These are phyloP conservation scores for Axea sp. DNA, from an alignment of 2,888 invertebrate species.

Conservation along the genomic window DNA sequence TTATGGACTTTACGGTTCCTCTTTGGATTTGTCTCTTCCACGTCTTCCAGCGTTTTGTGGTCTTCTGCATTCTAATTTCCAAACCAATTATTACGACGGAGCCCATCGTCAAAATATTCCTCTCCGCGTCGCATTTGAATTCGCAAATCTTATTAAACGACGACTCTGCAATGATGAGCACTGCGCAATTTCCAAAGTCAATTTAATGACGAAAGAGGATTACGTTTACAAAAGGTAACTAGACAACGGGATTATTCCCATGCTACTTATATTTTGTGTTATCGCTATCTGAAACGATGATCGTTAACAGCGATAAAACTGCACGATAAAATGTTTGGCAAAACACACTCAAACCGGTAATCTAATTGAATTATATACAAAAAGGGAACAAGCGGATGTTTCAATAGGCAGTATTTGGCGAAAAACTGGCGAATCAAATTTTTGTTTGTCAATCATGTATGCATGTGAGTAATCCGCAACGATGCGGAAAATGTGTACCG, in stretches of 20 bases:
- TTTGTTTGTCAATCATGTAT: not conserved
- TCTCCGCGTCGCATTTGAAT: constrained; percentile 4
- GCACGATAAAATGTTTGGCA: too few species aligned
- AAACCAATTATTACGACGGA: constrained; percentile 32
- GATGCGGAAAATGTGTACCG: constrained; percentile 11
- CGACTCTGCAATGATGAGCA: constrained; percentile 11
- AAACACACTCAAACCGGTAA: too few species aligned
- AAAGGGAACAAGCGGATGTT: too few species aligned
- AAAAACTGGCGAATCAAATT: not conserved
- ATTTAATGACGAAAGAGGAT: constrained; percentile 13
- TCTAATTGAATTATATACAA: too few species aligned
- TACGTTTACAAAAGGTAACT: constrained; percentile 8
- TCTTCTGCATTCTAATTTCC: constrained; percentile 33
- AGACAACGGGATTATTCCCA: too few species aligned
- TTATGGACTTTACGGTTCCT: constrained; percentile 74
- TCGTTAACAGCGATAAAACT: too few species aligned
- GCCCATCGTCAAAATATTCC: constrained; percentile 18
- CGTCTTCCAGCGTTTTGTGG: constrained; percentile 21
- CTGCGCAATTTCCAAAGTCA: constrained; percentile 3
- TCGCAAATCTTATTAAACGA: constrained; percentile 35
- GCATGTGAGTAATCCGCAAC: not conserved
- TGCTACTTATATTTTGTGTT: too few species aligned
- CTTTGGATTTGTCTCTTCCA: constrained; percentile 52
- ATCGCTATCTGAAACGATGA: too few species aligned
- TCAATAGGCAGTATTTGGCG: too few species aligned